These are phyloP conservation scores for Heliconius hewitsoni DNA, from an alignment of 1,140 invertebrate species.

Conservation along the genomic window DNA sequence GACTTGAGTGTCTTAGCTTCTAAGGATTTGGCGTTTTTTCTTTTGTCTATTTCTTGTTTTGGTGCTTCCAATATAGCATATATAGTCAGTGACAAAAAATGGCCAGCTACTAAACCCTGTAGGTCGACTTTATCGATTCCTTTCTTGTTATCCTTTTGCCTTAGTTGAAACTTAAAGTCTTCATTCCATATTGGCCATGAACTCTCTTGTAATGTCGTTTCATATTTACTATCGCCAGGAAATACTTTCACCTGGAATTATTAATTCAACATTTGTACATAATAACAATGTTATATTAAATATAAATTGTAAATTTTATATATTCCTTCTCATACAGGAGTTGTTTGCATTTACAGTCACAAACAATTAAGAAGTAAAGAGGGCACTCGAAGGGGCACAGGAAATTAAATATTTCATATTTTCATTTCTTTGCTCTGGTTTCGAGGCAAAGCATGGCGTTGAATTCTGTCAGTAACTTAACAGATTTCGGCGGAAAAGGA, in stretches of 20 bases:
- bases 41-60: conserved; percentile 65
- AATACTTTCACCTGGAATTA: conserved; percentile 86
- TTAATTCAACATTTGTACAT: not conserved
- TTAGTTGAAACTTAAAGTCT: conserved; percentile 86
- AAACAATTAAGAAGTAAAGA: too few relatives aligned
- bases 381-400: too few relatives aligned
- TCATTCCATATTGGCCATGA: conserved; percentile 90
- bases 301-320: not conserved
- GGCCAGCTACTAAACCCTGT: conserved; percentile 83
- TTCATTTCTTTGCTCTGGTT: too few relatives aligned
- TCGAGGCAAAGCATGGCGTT: too few relatives aligned
- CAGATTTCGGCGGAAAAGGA: too few relatives aligned
- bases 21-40: conserved; percentile 66
- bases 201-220: conserved; percentile 87
- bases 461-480: too few relatives aligned
- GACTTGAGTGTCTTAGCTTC: conserved; percentile 77
- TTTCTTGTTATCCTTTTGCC: conserved; percentile 74
- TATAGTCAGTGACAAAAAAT: conserved; percentile 87
- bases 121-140: conserved; percentile 62
- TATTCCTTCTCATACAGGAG: not conserved
- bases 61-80: conserved; percentile 86
- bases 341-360: not conserved
- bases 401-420: too few relatives aligned
- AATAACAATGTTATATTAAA: not conserved
- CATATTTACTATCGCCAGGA: conserved; percentile 87